phyloP scores from a whole-genome alignment of 2,888 invertebrate genomes.

The Chromoteleia sp. region DNA sequence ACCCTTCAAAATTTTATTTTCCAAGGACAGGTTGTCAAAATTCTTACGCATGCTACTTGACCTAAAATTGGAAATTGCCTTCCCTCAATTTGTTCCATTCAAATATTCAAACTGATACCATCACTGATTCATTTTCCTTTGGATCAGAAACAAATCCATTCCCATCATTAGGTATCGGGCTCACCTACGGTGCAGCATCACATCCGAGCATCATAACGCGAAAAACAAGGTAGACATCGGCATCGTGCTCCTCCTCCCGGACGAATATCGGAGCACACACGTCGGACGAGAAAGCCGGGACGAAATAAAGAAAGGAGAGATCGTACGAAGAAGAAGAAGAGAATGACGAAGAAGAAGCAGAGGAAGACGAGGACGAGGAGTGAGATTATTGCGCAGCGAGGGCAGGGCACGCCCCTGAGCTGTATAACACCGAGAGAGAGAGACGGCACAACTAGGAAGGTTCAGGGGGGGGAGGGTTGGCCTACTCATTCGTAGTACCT shows the following conservation, averaged over 20 bases:
- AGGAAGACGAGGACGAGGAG: conserved; percentile 74
- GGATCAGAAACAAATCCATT: too few relatives aligned
- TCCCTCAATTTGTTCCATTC: too few relatives aligned
- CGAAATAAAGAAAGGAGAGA: conserved; percentile 60
- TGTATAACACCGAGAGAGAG: conserved; percentile 73
- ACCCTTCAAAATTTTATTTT: too few relatives aligned
- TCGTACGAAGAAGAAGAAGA: conserved; percentile 13
- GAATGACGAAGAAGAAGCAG: too few relatives aligned
- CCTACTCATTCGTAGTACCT: conserved; percentile 59
- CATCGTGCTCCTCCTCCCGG: conserved; percentile 38
- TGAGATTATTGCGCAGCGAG: conserved; percentile 81
- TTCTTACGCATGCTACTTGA: too few relatives aligned
- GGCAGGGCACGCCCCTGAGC: conserved; percentile 84
- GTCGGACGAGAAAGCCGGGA: conserved; percentile 47
- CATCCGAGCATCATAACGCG: conserved; percentile 36
- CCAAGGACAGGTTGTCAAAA: too few relatives aligned
- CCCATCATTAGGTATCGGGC: conserved; percentile 40
- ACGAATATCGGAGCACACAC: conserved; percentile 75
- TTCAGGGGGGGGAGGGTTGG: conserved; percentile 24
- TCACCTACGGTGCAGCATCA: conserved; percentile 41
- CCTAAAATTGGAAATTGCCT: too few relatives aligned
- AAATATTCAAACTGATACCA: too few relatives aligned
- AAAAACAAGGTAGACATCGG: conserved; percentile 40
- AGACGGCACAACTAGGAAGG: not conserved
- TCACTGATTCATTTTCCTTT: too few relatives aligned